Evolutionary conservation across 2,888 invertebrate species (phyloP).

Genomic region (Conistra vaccinii): DNA sequence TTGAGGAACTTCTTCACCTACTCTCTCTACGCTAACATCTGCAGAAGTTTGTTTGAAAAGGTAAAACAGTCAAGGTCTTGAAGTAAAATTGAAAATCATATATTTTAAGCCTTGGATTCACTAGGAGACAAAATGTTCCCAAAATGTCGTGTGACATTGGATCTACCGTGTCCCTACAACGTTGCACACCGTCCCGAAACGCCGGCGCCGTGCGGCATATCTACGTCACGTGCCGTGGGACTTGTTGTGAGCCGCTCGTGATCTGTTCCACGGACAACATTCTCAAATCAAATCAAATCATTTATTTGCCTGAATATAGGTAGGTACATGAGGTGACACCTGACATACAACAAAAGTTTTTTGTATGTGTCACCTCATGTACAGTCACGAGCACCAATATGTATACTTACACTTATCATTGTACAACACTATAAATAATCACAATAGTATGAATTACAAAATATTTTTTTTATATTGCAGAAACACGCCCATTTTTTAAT

Average conservation of each 20-base stretch:
- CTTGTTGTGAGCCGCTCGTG: background rate
- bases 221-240: background rate
- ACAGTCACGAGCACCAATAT: too few relatives aligned
- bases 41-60: constrained; percentile 98
- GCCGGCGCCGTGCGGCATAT: too few relatives aligned
- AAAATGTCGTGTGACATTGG: background rate
- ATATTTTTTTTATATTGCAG: too few relatives aligned
- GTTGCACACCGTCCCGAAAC: background rate
- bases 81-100: background rate
- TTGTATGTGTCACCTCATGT: too few relatives aligned
- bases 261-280: background rate
- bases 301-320: too few relatives aligned
- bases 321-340: too few relatives aligned
- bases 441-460: too few relatives aligned
- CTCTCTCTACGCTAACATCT: constrained; percentile 97
- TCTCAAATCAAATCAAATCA: background rate
- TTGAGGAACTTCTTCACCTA: constrained; percentile 96
- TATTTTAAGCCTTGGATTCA: background rate
- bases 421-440: too few relatives aligned
- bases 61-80: constrained; percentile 77
- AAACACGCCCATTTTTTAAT: too few relatives aligned
- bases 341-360: too few relatives aligned
- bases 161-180: background rate
- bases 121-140: background rate
- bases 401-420: too few relatives aligned